A percentile compares a stretch with the other conserved stretches of the same genome.
These are phyloP conservation scores for Dryobota labecula DNA, from an alignment of 2,888 invertebrate species.

Conservation along the genomic window DNA sequence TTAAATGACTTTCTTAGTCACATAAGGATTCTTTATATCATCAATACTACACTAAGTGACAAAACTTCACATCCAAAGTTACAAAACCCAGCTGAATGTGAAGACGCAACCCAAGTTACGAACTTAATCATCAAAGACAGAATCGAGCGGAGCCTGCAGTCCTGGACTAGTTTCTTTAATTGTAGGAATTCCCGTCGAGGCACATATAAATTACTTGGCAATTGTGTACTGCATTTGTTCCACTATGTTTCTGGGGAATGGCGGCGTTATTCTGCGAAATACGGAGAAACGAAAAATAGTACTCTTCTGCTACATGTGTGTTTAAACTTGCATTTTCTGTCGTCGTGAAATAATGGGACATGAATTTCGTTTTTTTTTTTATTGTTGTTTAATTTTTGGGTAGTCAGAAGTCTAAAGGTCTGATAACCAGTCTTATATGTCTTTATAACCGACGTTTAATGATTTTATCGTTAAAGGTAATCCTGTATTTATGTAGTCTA, in stretches of 20 bases:
- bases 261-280: constrained; percentile 53
- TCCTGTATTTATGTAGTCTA: too few species aligned
- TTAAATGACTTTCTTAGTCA: background rate
- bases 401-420: background rate
- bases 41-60: background rate
- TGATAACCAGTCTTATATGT: background rate
- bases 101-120: constrained; percentile 23
- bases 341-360: constrained; percentile 5
- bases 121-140: constrained; percentile 49
- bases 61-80: background rate
- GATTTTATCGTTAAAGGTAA: too few species aligned
- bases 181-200: constrained; percentile 60
- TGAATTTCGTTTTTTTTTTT: background rate
- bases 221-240: constrained; percentile 67
- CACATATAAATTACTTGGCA: constrained; percentile 69
- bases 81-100: background rate
- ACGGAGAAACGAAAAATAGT: constrained; percentile 48
- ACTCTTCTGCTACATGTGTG: constrained; percentile 23
- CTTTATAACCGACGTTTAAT: too few species aligned
- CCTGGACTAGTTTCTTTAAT: constrained; percentile 63
- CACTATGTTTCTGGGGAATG: constrained; percentile 51
- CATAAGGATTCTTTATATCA: background rate
- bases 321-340: constrained; percentile 46
- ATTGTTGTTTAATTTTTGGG: background rate
- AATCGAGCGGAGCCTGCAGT: constrained; percentile 31